Percentiles rank a stretch among this genome's conserved stretches.
These are phyloP conservation scores for Thamnophis elegans DNA, from an alignment of 2,797 vertebrate genomes.

Conservation along the genomic window DNA sequence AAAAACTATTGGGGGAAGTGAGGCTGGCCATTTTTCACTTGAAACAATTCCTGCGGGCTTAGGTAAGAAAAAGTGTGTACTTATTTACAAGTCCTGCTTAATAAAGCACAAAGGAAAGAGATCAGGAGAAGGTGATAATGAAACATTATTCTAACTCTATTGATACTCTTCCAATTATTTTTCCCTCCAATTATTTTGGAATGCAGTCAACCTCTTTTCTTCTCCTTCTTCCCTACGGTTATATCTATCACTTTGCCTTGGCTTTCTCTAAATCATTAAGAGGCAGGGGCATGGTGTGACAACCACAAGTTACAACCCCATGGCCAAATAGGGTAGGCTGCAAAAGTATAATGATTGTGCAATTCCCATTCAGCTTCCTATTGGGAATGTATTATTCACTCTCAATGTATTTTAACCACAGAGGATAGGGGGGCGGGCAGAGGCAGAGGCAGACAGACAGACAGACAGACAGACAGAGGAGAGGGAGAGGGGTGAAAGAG, in stretches of 20 bases:
- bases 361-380: background rate
- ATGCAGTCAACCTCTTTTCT: background rate
- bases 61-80: too few species aligned
- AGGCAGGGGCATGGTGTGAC: background rate
- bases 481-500: background rate
- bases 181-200: background rate
- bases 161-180: background rate
- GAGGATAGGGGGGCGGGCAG: too few species aligned
- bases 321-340: background rate
- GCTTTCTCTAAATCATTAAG: background rate
- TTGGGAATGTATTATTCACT: background rate
- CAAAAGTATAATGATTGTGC: background rate
- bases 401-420: background rate
- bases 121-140: background rate
- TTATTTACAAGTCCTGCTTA: background rate
- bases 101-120: background rate
- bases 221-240: too few species aligned
- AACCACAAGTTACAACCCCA: background rate
- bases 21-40: background rate
- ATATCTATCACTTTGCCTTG: background rate
- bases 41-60: background rate
- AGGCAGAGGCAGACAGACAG: too few species aligned
- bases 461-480: too few species aligned
- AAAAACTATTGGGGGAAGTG: background rate
- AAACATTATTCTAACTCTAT: background rate